phyloP scores from a whole-genome alignment of 2,888 invertebrate genomes.

The Crematogaster levior region DNA sequence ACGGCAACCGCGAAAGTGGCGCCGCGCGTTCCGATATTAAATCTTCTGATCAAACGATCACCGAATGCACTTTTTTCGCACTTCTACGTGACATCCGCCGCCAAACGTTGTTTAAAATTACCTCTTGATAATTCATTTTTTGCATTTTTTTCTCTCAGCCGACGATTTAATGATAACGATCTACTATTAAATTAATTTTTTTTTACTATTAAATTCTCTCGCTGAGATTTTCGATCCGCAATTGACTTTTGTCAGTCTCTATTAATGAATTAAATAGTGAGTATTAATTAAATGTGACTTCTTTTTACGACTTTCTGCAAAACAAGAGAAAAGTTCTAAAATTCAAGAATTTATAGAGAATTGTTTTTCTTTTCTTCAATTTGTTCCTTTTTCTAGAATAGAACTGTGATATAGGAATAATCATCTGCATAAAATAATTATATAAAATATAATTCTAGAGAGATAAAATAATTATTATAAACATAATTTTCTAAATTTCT shows the following conservation, averaged over 20 bases:
- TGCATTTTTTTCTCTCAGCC: not conserved
- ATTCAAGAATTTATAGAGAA: not conserved
- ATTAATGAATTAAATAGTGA: not conserved
- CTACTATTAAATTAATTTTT: not conserved
- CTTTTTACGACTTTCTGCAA: not conserved
- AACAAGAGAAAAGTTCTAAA: not conserved
- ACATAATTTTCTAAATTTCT: not conserved
- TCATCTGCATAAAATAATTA: not conserved
- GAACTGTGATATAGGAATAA: not conserved
- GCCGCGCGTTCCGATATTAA: constrained; percentile 36
- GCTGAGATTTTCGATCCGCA: not conserved
- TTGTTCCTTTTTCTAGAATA: not conserved
- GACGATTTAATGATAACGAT: not conserved
- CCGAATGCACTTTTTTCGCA: not conserved
- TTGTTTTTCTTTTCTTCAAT: not conserved
- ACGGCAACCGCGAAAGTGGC: constrained; percentile 21
- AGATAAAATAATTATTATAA: constrained; percentile 1
- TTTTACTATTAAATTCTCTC: not conserved
- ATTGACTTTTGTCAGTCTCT: not conserved
- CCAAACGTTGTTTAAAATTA: not conserved
- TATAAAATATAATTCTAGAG: not conserved
- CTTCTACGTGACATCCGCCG: constrained; percentile 2
- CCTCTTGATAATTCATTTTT: not conserved
- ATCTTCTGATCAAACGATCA: constrained; percentile 28
- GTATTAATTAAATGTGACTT: too few species aligned